A percentile compares a stretch with the other conserved stretches of the same genome.
These are phyloP conservation scores for Ophion slaviceki DNA, from an alignment of 2,888 invertebrate species.

Conservation along the genomic window DNA sequence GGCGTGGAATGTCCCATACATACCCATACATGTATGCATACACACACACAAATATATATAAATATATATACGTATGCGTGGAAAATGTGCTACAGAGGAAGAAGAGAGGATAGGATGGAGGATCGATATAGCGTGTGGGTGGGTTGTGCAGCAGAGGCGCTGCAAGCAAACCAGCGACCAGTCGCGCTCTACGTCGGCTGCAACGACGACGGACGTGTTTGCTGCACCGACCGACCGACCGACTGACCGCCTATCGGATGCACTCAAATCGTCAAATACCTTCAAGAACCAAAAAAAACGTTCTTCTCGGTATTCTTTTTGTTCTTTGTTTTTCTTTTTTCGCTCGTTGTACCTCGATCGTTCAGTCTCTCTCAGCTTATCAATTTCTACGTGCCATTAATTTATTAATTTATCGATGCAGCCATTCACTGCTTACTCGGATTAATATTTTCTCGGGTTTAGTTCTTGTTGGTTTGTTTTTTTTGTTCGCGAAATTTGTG, in stretches of 20 bases:
- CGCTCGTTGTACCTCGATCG: background rate
- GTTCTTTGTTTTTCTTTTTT: background rate
- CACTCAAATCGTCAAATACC: background rate
- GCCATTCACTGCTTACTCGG: background rate
- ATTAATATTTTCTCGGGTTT: background rate
- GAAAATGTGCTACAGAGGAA: constrained; percentile 40
- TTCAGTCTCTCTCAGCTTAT: background rate
- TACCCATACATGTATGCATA: no score
- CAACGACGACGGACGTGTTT: constrained; percentile 61
- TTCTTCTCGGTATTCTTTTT: background rate
- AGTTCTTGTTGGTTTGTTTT: background rate
- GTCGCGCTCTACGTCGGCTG: constrained; percentile 71
- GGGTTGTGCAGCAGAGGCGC: constrained; percentile 80
- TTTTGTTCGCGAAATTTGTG: no score
- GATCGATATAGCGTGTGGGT: constrained; percentile 83
- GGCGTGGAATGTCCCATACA: no score
- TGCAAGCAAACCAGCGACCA: constrained; percentile 74
- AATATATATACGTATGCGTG: constrained; percentile 3
- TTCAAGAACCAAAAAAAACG: background rate
- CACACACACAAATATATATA: background rate
- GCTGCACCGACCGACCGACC: constrained; percentile 57
- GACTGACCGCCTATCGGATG: background rate
- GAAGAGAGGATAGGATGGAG: constrained; percentile 72
- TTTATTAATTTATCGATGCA: background rate
- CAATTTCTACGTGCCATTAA: background rate